These are phyloP conservation scores for Capromys pilorides DNA, from an alignment of 2,797 vertebrate species.

Conservation along the genomic window DNA sequence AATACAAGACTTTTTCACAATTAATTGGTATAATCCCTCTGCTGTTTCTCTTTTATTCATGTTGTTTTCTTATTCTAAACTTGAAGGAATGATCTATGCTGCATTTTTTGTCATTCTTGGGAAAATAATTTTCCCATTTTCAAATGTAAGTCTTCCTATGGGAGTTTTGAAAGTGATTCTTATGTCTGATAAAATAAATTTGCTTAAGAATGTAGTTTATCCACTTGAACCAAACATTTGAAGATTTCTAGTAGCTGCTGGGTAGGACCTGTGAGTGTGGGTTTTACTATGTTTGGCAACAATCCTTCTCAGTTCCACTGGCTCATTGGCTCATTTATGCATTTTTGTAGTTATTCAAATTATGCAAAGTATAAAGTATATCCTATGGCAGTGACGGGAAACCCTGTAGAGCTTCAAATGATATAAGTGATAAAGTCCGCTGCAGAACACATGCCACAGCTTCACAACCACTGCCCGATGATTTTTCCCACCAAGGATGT, in stretches of 20 bases:
- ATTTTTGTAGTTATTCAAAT: slow-evolving; percentile 1
- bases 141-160: not conserved
- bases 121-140: too few species aligned
- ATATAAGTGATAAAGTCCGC: not conserved
- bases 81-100: not conserved
- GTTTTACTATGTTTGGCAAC: not conserved
- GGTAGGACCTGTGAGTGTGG: not conserved
- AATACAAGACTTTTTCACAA: not conserved
- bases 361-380: not conserved
- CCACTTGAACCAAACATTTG: slow-evolving; percentile 33
- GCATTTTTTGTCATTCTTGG: not conserved
- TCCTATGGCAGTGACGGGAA: not conserved
- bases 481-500: not conserved
- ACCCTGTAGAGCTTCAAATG: not conserved
- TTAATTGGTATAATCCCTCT: not conserved
- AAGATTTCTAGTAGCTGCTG: not conserved
- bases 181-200: slow-evolving; percentile 42
- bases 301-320: not conserved
- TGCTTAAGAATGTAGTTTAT: slow-evolving; percentile 38
- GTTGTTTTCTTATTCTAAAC: slow-evolving; percentile 7
- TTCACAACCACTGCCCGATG: not conserved
- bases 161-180: slow-evolving; percentile 49
- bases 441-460: not conserved
- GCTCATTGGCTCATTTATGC: not conserved
- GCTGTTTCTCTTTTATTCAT: not conserved